These are phyloP conservation scores for Gryllus longicercus DNA, from an alignment of 2,888 invertebrate species.

Conservation along the genomic window DNA sequence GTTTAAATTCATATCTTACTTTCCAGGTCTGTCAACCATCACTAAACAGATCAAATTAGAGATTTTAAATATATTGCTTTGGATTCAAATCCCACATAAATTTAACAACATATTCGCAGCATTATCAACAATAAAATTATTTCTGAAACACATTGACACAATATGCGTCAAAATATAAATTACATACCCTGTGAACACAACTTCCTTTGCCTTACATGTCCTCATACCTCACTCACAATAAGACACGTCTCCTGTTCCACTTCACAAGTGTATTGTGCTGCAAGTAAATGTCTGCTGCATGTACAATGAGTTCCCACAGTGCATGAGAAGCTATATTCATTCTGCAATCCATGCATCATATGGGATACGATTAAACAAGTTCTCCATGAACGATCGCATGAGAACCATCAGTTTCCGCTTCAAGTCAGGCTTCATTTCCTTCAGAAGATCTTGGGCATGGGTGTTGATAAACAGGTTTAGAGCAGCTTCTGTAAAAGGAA, in stretches of 20 bases:
- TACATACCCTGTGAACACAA: too few species aligned
- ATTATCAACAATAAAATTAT: too few species aligned
- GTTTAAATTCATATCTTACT: too few species aligned
- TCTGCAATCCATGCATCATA: conserved; percentile 70
- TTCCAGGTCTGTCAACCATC: too few species aligned
- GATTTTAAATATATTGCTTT: too few species aligned
- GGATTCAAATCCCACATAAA: too few species aligned
- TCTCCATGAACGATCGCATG: conserved; percentile 72
- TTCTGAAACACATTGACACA: too few species aligned
- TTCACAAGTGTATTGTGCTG: not conserved
- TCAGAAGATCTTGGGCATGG: conserved; percentile 76
- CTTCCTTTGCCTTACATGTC: too few species aligned
- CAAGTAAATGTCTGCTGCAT: not conserved
- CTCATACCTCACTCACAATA: too few species aligned
- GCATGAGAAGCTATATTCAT: conserved; percentile 30
- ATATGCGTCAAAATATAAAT: too few species aligned
- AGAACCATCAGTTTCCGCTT: conserved; percentile 71
- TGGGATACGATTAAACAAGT: conserved; percentile 71
- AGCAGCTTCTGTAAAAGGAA: conserved; percentile 64
- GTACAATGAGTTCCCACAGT: not conserved
- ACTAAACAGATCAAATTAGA: too few species aligned
- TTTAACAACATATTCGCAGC: too few species aligned
- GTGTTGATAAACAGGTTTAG: conserved; percentile 82
- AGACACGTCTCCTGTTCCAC: not conserved
- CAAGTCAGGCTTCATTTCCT: conserved; percentile 83